A percentile compares a stretch with the other conserved stretches of the same genome.
Evolutionary conservation across 2,113 vertebrate species (phyloP).

Genomic region (Elgaria multicarinata): DNA sequence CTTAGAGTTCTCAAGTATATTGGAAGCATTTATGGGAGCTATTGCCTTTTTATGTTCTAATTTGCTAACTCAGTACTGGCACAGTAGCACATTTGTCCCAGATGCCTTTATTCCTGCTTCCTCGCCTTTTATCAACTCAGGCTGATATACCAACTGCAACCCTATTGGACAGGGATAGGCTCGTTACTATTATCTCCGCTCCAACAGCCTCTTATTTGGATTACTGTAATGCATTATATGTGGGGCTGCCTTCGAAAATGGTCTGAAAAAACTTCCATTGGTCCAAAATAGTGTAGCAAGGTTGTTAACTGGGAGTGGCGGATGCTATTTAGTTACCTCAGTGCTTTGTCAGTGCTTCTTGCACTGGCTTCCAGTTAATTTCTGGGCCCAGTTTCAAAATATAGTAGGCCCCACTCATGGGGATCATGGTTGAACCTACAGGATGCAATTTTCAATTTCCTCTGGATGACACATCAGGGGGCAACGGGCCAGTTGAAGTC

Average conservation of each 20-base stretch:
- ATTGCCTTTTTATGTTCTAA: constrained; percentile 9
- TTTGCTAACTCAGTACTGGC: background rate
- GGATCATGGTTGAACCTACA: background rate
- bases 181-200: background rate
- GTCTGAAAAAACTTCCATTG: background rate
- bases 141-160: background rate
- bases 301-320: background rate
- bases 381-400: background rate
- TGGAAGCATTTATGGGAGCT: background rate
- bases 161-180: background rate
- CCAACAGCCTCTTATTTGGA: background rate
- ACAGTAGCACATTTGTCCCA: constrained; percentile 2
- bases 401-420: background rate
- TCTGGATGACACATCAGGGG: background rate
- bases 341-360: background rate
- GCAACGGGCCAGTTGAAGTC: background rate
- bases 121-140: background rate
- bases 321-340: background rate
- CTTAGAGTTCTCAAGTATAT: background rate
- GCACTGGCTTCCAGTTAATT: background rate
- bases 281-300: background rate
- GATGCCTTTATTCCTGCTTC: background rate
- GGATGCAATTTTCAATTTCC: background rate
- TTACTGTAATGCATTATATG: background rate
- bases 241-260: background rate